Conservation (phyloP, 2,113 vertebrate species). For the Ochotona curzoniae region DNA sequence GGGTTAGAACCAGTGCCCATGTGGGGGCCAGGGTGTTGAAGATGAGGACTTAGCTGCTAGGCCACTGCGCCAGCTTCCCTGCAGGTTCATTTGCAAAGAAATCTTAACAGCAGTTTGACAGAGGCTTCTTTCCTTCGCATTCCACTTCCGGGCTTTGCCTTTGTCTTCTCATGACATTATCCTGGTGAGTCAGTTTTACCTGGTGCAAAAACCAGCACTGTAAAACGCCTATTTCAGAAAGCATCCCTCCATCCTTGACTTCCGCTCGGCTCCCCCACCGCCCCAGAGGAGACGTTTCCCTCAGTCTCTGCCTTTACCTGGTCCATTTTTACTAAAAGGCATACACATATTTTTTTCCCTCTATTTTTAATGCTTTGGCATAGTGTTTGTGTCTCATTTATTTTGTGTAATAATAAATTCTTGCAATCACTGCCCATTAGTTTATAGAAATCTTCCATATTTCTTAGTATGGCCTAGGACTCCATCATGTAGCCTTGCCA, state of each 20-base stretch:
- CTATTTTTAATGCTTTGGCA: background rate
- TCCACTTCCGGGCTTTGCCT: background rate
- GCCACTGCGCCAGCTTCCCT: no score
- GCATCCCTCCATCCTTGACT: background rate
- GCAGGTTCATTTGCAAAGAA: conserved; percentile 6
- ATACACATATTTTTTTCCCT: background rate
- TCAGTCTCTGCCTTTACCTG: background rate
- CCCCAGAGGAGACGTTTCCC: background rate
- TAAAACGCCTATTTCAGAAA: background rate
- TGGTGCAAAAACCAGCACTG: background rate
- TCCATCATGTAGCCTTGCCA: background rate
- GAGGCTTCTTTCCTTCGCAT: background rate
- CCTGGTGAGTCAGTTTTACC: background rate
- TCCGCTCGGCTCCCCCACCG: background rate
- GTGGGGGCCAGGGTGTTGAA: no score
- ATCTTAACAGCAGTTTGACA: background rate
- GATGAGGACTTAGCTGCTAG: no score
- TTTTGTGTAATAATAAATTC: background rate
- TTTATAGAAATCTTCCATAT: background rate
- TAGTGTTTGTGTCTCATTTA: background rate
- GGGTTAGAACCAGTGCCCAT: no score
- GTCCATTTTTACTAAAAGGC: background rate
- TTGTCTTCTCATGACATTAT: background rate
- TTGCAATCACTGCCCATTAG: background rate
- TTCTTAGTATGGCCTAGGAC: background rate